Evolutionary conservation across 1,140 invertebrate species (phyloP).

Genomic region (Harlomillsia oculata): DNA sequence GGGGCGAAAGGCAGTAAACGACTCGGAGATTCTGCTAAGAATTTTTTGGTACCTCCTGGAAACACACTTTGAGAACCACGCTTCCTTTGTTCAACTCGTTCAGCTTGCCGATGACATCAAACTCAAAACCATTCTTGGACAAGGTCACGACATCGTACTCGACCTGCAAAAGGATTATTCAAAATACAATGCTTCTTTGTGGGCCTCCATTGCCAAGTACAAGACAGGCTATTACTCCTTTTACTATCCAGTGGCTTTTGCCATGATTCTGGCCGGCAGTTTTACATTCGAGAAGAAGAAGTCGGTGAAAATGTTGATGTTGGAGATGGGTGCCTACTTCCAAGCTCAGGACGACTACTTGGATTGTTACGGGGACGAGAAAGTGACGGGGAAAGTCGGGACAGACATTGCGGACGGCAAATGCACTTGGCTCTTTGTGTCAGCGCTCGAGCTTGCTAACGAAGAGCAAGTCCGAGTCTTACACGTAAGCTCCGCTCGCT

Average conservation of each 20-base stretch:
- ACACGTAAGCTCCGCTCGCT: too few relatives aligned
- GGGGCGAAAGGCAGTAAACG: slow-evolving; percentile 76
- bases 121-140: slow-evolving; percentile 6
- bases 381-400: slow-evolving; percentile 51
- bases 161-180: slow-evolving; percentile 39
- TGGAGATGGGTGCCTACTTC: slow-evolving; percentile 54
- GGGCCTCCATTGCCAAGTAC: slow-evolving; percentile 55
- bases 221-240: slow-evolving; percentile 58
- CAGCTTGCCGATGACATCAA: slow-evolving; percentile 75
- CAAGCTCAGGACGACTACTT: slow-evolving; percentile 55
- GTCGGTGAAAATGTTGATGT: slow-evolving; percentile 45
- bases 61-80: slow-evolving; percentile 62
- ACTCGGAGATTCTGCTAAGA: slow-evolving; percentile 76
- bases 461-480: too few relatives aligned
- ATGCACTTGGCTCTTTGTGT: slow-evolving; percentile 85
- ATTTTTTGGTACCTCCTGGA: slow-evolving; percentile 65
- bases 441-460: slow-evolving; percentile 71
- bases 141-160: background rate
- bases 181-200: too few relatives aligned
- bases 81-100: slow-evolving; percentile 67
- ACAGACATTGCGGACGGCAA: slow-evolving; percentile 90
- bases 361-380: slow-evolving; percentile 52
- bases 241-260: slow-evolving; percentile 50
- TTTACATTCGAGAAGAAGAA: background rate
- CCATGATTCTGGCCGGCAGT: slow-evolving; percentile 38